Conservation (phyloP, 2,888 invertebrate genomes). For the Parnassius glacialis region DNA sequence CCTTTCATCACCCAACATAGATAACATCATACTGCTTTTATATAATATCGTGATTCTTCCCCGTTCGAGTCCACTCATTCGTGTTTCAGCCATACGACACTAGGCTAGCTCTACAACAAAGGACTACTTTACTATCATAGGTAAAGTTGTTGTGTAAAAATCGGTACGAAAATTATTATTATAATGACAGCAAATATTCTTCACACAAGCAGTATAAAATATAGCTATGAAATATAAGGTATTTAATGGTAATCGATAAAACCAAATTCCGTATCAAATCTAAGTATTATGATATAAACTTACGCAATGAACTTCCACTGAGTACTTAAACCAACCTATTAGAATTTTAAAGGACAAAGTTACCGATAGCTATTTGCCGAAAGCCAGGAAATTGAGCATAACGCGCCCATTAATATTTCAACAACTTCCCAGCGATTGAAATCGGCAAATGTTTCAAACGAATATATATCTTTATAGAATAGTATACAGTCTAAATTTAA, state of each 20-base stretch:
- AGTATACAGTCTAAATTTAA: constrained; percentile 14
- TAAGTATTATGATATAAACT: constrained; percentile 25
- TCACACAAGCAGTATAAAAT: no score
- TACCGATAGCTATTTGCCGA: constrained; percentile 69
- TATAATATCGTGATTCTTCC: no score
- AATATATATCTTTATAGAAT: constrained; percentile 15
- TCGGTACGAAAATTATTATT: no score
- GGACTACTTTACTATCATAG: no score
- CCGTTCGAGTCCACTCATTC: no score
- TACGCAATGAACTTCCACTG: constrained; percentile 30
- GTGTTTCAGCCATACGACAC: no score
- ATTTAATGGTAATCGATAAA: not conserved
- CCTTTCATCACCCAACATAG: no score
- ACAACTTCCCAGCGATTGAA: constrained; percentile 71
- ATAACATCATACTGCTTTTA: no score
- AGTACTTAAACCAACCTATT: constrained; percentile 34
- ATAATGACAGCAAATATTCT: no score
- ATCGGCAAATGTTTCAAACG: constrained; percentile 19
- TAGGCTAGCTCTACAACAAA: no score
- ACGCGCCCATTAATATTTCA: constrained; percentile 75
- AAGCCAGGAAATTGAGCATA: constrained; percentile 78
- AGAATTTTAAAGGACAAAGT: constrained; percentile 55
- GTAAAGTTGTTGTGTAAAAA: no score
- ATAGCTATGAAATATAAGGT: not conserved
- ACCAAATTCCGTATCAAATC: constrained; percentile 12